Evolutionary conservation across 2,888 invertebrate species (phyloP), one percentile per base, ranked within the genome.

Genomic region (Cataglyphis rosenhaueri): DNA sequence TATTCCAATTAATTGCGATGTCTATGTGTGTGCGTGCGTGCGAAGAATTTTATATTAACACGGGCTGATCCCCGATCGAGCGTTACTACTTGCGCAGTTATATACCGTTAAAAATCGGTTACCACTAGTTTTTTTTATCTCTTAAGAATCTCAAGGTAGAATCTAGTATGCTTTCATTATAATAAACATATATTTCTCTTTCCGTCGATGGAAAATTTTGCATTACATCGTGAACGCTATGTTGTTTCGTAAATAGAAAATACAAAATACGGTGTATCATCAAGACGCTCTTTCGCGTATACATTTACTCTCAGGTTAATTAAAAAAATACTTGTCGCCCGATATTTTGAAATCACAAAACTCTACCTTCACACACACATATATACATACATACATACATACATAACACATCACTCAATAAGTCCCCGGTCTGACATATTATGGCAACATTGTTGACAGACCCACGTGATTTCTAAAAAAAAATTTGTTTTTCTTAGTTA

Each of bases 81-180:
- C 66, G 35, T 82, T 52, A 82, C 79, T 68, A 82, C 82, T 82
- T 48, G 8, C 57, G 12, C 62, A 44, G 44, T 70, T 25, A 44
- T 18, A 9, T n/a, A 41, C 64, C 9, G 41, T 59, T 44, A 25
- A 41, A 21, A n/a, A 57, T 0, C 57, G 5, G 10, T n/a, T n/a
- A n/a, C 41, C 15, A 3, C 29, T 35, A 25, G 15, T 21, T 21
- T n/a, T n/a, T 62, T 38, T 32, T n/a, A 57, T 41, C 65, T 70
- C 21, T 57, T 6, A 21, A 41, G 32, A n/a, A 41, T 44, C 41
- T 41, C 62, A 32, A 29, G 57, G 55, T 70, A 52, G 15, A 5
- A 48, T 48, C 18, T 48, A 52, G n/a, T 8, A 8, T 8, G n/a
- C 15, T 64, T 44, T 29, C 9, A n/a, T 52, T 5, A 29, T 21